Evolutionary conservation across 2,113 vertebrate genomes (phyloP).

Genomic region (Brachyistius frenatus): DNA sequence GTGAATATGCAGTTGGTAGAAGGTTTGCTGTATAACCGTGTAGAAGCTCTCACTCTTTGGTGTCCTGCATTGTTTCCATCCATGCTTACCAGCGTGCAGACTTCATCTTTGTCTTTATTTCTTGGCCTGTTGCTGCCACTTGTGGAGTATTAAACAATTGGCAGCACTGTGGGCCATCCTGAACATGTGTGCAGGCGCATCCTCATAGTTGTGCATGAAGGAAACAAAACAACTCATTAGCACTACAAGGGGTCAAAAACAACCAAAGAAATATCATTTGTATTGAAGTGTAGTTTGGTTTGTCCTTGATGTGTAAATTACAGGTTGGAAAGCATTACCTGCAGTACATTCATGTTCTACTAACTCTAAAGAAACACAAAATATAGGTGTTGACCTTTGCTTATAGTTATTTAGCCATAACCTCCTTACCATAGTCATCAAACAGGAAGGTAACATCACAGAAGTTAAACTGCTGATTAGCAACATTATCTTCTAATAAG

Average conservation of each 20-base stretch:
- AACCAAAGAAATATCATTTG: background rate
- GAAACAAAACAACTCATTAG: background rate
- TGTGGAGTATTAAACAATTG: background rate
- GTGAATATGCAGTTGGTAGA: background rate
- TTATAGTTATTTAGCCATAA: background rate
- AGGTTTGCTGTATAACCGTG: background rate
- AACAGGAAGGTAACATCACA: background rate
- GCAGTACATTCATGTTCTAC: background rate
- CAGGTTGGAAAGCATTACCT: background rate
- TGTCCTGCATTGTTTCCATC: background rate
- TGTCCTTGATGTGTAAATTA: background rate
- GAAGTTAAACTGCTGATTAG: background rate
- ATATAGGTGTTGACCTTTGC: background rate
- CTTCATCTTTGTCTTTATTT: background rate
- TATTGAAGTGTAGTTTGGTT: background rate
- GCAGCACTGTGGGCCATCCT: too few species aligned
- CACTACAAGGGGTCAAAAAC: background rate
- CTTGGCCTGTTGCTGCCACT: background rate
- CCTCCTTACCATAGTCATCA: background rate
- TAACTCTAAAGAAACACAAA: background rate
- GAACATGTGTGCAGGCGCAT: background rate
- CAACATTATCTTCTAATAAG: background rate
- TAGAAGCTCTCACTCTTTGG: background rate
- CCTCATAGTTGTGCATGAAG: background rate
- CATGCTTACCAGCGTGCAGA: too few species aligned